Evolutionary conservation across 1,140 invertebrate genomes (phyloP).

Genomic region (Trichonephila clavipes): DNA sequence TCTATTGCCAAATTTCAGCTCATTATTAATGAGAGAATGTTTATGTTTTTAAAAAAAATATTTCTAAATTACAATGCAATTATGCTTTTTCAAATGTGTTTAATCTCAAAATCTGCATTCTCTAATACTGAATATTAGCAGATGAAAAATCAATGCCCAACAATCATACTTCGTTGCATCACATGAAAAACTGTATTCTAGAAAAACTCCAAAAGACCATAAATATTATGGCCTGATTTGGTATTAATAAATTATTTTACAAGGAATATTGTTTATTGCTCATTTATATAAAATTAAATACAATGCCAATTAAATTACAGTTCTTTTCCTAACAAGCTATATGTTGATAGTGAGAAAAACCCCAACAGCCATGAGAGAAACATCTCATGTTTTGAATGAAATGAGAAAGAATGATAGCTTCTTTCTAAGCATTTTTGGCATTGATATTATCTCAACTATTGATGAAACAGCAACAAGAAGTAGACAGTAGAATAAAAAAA

Average conservation of each 20-base stretch:
- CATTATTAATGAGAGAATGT: too few relatives aligned
- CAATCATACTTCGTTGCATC: background rate
- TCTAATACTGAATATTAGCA: too few relatives aligned
- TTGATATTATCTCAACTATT: slow-evolving; percentile 35
- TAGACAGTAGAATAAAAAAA: slow-evolving; percentile 59
- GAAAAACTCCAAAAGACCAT: background rate
- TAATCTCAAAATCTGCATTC: too few relatives aligned
- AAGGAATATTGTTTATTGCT: background rate
- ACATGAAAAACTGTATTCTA: background rate
- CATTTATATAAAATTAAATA: slow-evolving; percentile 15
- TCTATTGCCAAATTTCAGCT: too few relatives aligned
- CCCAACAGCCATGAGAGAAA: background rate
- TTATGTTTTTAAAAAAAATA: too few relatives aligned
- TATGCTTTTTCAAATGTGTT: too few relatives aligned
- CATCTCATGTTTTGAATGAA: background rate
- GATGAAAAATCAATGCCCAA: background rate
- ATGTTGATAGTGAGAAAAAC: background rate
- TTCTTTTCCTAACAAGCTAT: background rate
- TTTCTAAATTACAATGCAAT: too few relatives aligned
- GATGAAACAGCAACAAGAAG: slow-evolving; percentile 59
- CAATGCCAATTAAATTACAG: background rate
- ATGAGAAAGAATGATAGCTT: background rate
- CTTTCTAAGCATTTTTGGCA: slow-evolving; percentile 17
- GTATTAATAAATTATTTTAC: background rate
- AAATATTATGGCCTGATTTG: background rate